Evolutionary conservation across 2,888 invertebrate genomes (phyloP), one percentile per base, ranked within the genome.

Genomic region (Byasa hedistus): DNA sequence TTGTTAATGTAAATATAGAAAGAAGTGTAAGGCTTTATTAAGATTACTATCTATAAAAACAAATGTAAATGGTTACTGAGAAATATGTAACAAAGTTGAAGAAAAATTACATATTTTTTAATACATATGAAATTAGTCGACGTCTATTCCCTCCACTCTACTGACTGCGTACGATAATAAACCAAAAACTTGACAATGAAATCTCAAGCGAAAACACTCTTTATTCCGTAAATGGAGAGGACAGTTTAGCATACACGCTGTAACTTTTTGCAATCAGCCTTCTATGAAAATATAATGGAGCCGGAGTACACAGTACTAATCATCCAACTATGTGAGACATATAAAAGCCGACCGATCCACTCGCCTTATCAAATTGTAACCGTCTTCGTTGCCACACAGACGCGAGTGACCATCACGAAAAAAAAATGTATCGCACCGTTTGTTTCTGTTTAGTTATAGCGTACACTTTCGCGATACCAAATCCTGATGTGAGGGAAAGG

Each of bases 271-370:
- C 84, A 83, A 81, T 80, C 90, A 91, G 82, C 83, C 82, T 90
- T 84, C 84, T 91, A 91, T 90, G 89, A 91, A 91, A 91, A 90
- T 83, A 85, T 91, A 89, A 90, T 91, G 82, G 86, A 80, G 79
- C 80, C 79, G 79, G 80, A 80, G 80, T 81, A 81, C 83, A 80
- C 75, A 73, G 79, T 78, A 81, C 82, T 84, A 83, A 85, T 85
- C 81, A 84, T 83, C 81, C 78, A 78, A 82, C 84, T 84, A 85
- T 83, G 84, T 85, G 80, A 85, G 85, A 85, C 85, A 89, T 91
- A 91, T 91, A 91, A 83, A 91, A 90, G 89, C 79, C 77, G 84
- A 77, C 76, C 77, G 79, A 76, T 80, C 79, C 81, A 83, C 84
- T 81, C 71, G 76, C 76, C 81, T 86, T 89, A 91, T 89, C 90